Evolutionary conservation across 2,113 vertebrate genomes (phyloP).

Genomic region (Redunca redunca): DNA sequence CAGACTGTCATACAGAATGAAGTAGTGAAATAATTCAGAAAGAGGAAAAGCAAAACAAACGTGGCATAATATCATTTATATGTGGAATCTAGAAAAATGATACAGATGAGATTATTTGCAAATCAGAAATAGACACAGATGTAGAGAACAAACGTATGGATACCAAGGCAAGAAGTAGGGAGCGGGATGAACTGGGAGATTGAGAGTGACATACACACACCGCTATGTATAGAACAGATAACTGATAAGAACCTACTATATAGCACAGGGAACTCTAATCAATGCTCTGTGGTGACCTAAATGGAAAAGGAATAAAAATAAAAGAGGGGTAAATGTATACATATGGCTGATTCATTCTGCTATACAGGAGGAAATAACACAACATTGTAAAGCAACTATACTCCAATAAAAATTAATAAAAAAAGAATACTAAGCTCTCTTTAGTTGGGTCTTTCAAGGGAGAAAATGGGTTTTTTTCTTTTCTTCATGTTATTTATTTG

Average conservation of each 20-base stretch:
- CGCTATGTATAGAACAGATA: neutral
- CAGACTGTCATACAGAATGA: neutral
- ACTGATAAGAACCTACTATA: neutral
- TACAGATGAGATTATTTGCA: neutral
- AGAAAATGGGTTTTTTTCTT: neutral
- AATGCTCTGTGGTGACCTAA: neutral
- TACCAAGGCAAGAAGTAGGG: too few relatives aligned
- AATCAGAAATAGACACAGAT: neutral
- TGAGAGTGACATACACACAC: neutral
- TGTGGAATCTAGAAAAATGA: neutral
- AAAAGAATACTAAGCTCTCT: neutral
- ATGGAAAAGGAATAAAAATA: neutral
- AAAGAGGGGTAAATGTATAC: neutral
- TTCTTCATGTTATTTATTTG: conserved; percentile 1
- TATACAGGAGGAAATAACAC: neutral
- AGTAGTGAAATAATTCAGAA: neutral
- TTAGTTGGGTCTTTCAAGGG: neutral
- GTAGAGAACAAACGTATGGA: neutral
- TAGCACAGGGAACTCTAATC: neutral
- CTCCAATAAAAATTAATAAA: neutral
- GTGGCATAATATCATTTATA: neutral
- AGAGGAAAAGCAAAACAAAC: neutral
- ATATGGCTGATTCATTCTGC: neutral
- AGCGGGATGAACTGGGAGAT: neutral
- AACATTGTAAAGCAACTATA: neutral